A percentile compares a stretch with the other conserved stretches of the same genome.
Evolutionary conservation across 1,140 invertebrate species (phyloP).

Genomic region (Rhyacophila brunnea): DNA sequence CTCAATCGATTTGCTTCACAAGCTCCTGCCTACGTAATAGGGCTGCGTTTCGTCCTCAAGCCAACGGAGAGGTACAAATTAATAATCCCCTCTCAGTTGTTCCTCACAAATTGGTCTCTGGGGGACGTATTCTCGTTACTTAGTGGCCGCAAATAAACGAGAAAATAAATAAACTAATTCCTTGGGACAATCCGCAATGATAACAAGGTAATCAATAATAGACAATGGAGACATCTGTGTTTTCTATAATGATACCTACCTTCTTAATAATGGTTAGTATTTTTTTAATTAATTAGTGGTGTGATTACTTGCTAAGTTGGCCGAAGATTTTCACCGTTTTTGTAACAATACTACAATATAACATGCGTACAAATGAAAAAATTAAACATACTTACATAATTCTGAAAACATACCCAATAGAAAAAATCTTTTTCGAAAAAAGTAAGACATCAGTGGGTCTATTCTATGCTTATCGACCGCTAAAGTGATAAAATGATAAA

Average conservation of each 20-base stretch:
- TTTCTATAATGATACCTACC: background rate
- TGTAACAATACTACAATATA: too few relatives aligned
- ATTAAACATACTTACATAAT: too few relatives aligned
- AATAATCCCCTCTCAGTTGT: slow-evolving; percentile 9
- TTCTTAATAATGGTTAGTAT: background rate
- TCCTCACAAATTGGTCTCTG: slow-evolving; percentile 24
- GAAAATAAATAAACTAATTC: background rate
- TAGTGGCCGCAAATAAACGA: background rate
- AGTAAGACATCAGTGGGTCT: too few relatives aligned
- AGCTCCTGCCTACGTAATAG: too few relatives aligned
- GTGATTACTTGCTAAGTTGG: background rate
- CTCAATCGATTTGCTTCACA: too few relatives aligned
- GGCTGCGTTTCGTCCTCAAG: too few relatives aligned
- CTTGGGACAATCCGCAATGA: background rate
- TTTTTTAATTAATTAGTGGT: background rate
- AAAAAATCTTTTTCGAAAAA: too few relatives aligned
- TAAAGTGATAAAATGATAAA: too few relatives aligned
- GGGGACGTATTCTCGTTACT: slow-evolving; percentile 22
- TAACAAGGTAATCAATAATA: background rate
- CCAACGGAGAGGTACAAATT: background rate
- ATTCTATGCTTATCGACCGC: too few relatives aligned
- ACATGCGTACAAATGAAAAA: too few relatives aligned
- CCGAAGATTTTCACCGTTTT: background rate
- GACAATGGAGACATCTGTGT: background rate
- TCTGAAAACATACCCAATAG: too few relatives aligned